Evolutionary conservation across 2,888 invertebrate genomes (phyloP).

Genomic region (Archips xylosteana): DNA sequence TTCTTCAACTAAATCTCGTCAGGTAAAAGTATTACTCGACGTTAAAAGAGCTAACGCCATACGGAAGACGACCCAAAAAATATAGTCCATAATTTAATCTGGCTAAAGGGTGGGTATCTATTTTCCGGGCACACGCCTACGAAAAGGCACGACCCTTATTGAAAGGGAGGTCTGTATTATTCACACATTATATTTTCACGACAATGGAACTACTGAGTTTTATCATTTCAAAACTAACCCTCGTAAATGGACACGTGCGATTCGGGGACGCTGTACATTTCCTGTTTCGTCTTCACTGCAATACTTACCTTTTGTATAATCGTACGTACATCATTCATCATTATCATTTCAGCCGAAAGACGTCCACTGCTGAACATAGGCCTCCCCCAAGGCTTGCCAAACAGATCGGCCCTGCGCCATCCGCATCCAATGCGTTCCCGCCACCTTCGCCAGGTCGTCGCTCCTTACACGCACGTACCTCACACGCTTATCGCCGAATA

Average conservation of each 20-base stretch:
- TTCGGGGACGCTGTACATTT: neutral
- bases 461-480: no score
- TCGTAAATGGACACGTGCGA: constrained; percentile 32
- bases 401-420: no score
- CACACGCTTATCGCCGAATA: no score
- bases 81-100: constrained; percentile 78
- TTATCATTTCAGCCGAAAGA: no score
- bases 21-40: constrained; percentile 63
- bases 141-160: constrained; percentile 72
- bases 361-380: no score
- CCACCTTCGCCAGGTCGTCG: no score
- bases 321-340: no score
- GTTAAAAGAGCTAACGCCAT: constrained; percentile 50
- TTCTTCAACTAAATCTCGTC: constrained; percentile 56
- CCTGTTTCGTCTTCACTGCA: neutral
- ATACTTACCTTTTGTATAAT: neutral
- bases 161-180: constrained; percentile 69
- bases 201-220: constrained; percentile 64
- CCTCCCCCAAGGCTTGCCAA: no score
- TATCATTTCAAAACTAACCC: constrained; percentile 50
- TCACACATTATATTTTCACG: constrained; percentile 70
- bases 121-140: constrained; percentile 67
- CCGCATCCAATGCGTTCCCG: no score
- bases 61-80: constrained; percentile 66
- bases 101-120: constrained; percentile 74